Percentiles rank a stretch among this genome's conserved stretches.
Evolutionary conservation across 2,797 vertebrate genomes (phyloP).

Genomic region (Emydoidea blandingii): DNA sequence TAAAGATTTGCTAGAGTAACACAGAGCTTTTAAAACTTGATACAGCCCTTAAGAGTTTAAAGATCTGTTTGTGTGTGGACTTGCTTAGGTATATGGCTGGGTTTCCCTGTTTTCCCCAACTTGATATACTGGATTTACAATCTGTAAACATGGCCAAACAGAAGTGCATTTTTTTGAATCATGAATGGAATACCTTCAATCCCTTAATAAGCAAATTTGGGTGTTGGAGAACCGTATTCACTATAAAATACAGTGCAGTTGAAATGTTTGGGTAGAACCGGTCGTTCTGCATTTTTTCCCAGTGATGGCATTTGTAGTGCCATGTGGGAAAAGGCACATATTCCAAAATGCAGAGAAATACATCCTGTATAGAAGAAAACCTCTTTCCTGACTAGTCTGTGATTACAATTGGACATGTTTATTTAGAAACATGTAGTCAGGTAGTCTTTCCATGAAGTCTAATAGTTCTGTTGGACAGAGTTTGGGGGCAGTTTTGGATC

Average conservation of each 20-base stretch:
- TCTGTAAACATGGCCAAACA: not conserved
- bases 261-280: not conserved
- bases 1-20: not conserved
- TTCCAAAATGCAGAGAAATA: not conserved
- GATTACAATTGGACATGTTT: not conserved
- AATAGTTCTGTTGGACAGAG: not conserved
- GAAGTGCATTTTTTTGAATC: not conserved
- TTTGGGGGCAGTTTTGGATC: not conserved
- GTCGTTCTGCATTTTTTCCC: not conserved
- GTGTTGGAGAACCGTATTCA: not conserved
- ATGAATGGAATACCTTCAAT: not conserved
- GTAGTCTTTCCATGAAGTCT: not conserved
- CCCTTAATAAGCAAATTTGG: not conserved
- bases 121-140: not conserved
- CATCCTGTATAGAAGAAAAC: not conserved
- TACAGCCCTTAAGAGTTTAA: not conserved
- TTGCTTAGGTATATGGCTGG: not conserved
- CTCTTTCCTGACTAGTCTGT: not conserved
- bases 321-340: not conserved
- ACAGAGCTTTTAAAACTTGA: not conserved
- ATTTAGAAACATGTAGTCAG: not conserved
- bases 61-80: fast-evolving
- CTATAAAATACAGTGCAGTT: not conserved
- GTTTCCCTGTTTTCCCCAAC: not conserved
- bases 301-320: fast-evolving